A percentile compares a stretch with the other conserved stretches of the same genome.
Conservation (phyloP, 2,888 invertebrate species). For the Megamerina dolium region DNA sequence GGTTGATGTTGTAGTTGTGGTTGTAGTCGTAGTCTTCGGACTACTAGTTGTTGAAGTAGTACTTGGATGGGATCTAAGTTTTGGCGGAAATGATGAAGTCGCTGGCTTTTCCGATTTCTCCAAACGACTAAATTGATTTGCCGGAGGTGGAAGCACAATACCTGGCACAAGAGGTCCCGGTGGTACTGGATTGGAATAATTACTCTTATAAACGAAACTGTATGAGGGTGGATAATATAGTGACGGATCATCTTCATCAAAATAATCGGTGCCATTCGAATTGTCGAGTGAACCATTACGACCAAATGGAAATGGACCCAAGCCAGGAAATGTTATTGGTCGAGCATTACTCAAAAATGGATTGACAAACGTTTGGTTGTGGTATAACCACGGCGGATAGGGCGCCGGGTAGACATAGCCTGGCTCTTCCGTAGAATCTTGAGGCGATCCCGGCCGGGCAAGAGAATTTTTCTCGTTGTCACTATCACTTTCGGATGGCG, state of each 20-base stretch:
- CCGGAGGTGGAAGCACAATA: constrained; percentile 81
- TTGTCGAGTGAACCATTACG: constrained; percentile 47
- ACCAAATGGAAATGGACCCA: constrained; percentile 39
- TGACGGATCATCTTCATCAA: constrained; percentile 87
- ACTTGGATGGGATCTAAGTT: too few relatives aligned
- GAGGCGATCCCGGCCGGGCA: constrained; percentile 56
- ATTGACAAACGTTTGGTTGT: constrained; percentile 39
- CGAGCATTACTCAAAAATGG: constrained; percentile 24
- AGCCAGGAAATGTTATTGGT: constrained; percentile 31
- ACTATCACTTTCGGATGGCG: constrained; percentile 33
- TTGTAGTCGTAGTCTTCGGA: constrained; percentile 20
- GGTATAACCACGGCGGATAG: constrained; percentile 55
- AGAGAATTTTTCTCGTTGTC: constrained; percentile 52
- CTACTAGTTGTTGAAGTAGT: constrained; percentile 35
- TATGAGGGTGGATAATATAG: constrained; percentile 88
- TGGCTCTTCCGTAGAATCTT: constrained; percentile 36
- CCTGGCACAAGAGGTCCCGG: constrained; percentile 85
- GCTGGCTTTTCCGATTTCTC: constrained; percentile 51
- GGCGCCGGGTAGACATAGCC: constrained; percentile 57
- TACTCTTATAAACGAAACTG: constrained; percentile 75
- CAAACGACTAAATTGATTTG: constrained; percentile 74
- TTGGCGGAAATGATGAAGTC: constrained; percentile 15
- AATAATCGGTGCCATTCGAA: constrained; percentile 63
- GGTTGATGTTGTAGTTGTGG: constrained; percentile 18
- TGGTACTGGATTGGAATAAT: constrained; percentile 68